Evolutionary conservation across 2,113 vertebrate genomes (phyloP), one percentile per base, ranked within the genome.

Genomic region (Progne subis): DNA sequence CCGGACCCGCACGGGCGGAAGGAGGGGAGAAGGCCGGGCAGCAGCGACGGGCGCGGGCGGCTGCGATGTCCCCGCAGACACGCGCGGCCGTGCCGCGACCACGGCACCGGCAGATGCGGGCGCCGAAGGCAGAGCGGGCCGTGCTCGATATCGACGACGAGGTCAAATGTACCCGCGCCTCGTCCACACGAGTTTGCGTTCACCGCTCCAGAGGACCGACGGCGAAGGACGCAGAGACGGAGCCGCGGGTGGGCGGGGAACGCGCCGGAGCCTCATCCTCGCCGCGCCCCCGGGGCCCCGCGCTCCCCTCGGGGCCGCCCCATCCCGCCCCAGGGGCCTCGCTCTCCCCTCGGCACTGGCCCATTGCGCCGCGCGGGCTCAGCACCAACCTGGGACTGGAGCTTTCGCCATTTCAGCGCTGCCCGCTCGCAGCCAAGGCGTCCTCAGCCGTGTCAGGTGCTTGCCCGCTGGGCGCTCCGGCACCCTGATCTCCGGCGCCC

Each of bases 371-470:
- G 26, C 43, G 29, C 47, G 56, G 69, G 70, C 57, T 81, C 79
- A 8, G 37, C 74, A 17, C 96, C 97, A 94, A 98, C 98, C 97
- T 95, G 97, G 83, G 24, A 94, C 72, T 18, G 95, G 92, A 67
- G 97, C 95, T 72, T 90, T 75, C 96, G 97, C 97, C 97, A 98
- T 98, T 52, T 85, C 86, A 15, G 74, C 24, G 47, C 68, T 47
- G 50, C 65, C 37, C 32, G 12, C 44, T 44, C 34, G 53, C 68
- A 52, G 57, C 71, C 28, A 3, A 59, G 25, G 31, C 29, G 70
- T 12, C 4, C 9, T 64, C 72, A 14, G 88, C 82, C 63, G 59
- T 53, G 8, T 88, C 71, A 71, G 59, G 79, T 37, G 46, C 76
- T 75, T 18, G 63, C 23, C 71, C 13, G 49, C 46, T 57, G 60